A percentile compares a stretch with the other conserved stretches of the same genome.
phyloP scores from a whole-genome alignment of 1,140 invertebrate genomes.

The Scaptomyza pallida region DNA sequence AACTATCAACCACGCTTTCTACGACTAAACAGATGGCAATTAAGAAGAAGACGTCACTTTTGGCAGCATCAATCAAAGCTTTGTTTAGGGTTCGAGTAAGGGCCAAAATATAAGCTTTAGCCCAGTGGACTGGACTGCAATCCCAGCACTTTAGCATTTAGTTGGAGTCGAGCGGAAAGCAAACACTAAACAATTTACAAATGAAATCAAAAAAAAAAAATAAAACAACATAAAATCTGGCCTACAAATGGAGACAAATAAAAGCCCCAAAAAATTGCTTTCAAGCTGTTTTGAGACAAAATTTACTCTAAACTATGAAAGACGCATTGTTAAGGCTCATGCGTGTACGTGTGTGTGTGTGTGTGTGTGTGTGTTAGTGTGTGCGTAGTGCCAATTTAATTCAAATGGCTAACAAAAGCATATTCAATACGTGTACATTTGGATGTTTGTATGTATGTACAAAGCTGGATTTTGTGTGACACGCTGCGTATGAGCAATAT shows the following conservation, averaged over 20 bases:
- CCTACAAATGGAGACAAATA: slow-evolving; percentile 21
- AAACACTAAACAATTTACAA: slow-evolving; percentile 60
- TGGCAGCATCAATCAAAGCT: neutral
- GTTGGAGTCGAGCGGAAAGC: slow-evolving; percentile 51
- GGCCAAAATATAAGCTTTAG: slow-evolving; percentile 13
- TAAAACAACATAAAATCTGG: slow-evolving; percentile 17
- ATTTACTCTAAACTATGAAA: slow-evolving; percentile 14
- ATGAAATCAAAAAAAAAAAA: neutral
- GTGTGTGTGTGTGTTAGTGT: slow-evolving; percentile 5
- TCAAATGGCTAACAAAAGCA: slow-evolving; percentile 42
- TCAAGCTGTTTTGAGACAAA: slow-evolving; percentile 13
- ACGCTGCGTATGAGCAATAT: slow-evolving; percentile 60
- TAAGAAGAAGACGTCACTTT: no score
- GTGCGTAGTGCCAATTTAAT: slow-evolving; percentile 31
- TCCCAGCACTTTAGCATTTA: slow-evolving; percentile 46
- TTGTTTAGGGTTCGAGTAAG: neutral
- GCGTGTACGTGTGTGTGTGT: neutral
- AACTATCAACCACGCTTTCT: slow-evolving; percentile 4
- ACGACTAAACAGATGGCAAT: neutral
- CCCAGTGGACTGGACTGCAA: slow-evolving; percentile 12
- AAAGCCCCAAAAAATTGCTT: slow-evolving; percentile 1
- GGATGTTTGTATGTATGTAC: neutral
- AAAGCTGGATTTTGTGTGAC: slow-evolving; percentile 40
- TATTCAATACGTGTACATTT: slow-evolving; percentile 13
- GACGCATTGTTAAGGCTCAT: slow-evolving; percentile 25